Percentiles rank a stretch among this genome's conserved stretches.
These are phyloP conservation scores for Choloepus didactylus DNA, from an alignment of 2,797 vertebrate species.

Conservation along the genomic window DNA sequence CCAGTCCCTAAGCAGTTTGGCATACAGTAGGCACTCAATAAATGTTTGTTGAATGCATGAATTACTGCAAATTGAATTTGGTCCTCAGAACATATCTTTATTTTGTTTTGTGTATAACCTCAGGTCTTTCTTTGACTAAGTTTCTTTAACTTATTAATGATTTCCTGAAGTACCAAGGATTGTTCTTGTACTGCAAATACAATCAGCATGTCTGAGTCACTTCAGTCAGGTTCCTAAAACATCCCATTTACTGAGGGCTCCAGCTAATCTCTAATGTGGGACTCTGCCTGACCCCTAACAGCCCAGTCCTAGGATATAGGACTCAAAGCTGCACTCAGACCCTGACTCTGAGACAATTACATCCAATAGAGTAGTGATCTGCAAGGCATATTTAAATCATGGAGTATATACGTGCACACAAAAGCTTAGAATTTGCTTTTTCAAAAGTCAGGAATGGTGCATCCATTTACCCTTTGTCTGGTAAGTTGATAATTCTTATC, in stretches of 20 bases:
- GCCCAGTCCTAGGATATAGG: neutral
- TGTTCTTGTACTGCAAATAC: neutral
- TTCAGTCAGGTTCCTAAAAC: neutral
- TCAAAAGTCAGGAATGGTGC: neutral
- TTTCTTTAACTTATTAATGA: conserved; percentile 15
- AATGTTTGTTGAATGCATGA: neutral
- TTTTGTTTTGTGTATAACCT: neutral
- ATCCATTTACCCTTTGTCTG: neutral
- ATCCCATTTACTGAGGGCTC: neutral
- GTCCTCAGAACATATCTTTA: neutral
- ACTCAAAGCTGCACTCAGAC: neutral
- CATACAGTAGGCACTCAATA: neutral
- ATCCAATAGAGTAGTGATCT: neutral
- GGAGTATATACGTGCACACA: neutral
- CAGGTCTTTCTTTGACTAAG: neutral
- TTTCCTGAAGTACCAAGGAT: conserved; percentile 18
- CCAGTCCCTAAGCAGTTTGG: neutral
- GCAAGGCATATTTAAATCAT: neutral
- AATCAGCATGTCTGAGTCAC: neutral
- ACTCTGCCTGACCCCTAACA: neutral
- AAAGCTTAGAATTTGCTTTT: neutral
- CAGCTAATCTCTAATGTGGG: neutral
- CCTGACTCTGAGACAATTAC: neutral
- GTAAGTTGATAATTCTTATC: neutral
- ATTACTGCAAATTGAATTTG: neutral